Percentiles rank a stretch among this genome's conserved stretches.
These are phyloP conservation scores for Dendronephthya gigantea DNA, from an alignment of 64 coral and sea anemone genomes.

Conservation along the genomic window DNA sequence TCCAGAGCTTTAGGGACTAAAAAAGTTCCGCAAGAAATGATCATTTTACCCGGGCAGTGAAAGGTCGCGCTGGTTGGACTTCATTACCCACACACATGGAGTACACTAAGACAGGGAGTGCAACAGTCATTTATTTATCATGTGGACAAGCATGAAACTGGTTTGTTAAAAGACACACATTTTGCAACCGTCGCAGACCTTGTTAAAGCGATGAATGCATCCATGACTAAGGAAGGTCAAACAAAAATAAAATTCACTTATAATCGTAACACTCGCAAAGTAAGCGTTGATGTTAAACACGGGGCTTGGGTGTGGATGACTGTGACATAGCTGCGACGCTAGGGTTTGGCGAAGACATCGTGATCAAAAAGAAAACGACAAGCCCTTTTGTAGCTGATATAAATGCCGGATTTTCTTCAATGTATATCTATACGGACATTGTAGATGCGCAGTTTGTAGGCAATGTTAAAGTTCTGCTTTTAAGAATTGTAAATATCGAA, in stretches of 20 bases:
- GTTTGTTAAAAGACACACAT: too few relatives aligned
- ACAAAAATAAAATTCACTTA: not conserved
- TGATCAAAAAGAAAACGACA: not conserved
- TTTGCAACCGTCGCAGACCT: not conserved
- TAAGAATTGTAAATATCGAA: constrained; percentile 25
- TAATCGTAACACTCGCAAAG: constrained; percentile 20
- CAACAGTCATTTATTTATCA: too few relatives aligned
- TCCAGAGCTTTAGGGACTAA: too few relatives aligned
- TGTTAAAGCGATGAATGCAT: not conserved
- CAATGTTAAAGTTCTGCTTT: not conserved
- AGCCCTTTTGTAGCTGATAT: constrained; percentile 4
- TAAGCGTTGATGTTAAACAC: not conserved
- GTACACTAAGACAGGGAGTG: too few relatives aligned
- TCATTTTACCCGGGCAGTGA: too few relatives aligned
- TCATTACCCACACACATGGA: too few relatives aligned
- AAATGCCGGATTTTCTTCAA: constrained; percentile 1
- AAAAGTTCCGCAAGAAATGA: too few relatives aligned
- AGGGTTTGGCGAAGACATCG: not conserved
- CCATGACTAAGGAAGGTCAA: not conserved
- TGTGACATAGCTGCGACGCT: not conserved
- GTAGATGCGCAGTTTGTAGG: constrained; percentile 36
- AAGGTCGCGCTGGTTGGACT: too few relatives aligned
- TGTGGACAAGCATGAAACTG: too few relatives aligned
- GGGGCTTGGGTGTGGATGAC: not conserved
- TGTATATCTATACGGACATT: constrained; percentile 28